Evolutionary conservation across 2,113 vertebrate genomes (phyloP), one percentile per base, ranked within the genome.

Genomic region (Boleophthalmus pectinirostris): DNA sequence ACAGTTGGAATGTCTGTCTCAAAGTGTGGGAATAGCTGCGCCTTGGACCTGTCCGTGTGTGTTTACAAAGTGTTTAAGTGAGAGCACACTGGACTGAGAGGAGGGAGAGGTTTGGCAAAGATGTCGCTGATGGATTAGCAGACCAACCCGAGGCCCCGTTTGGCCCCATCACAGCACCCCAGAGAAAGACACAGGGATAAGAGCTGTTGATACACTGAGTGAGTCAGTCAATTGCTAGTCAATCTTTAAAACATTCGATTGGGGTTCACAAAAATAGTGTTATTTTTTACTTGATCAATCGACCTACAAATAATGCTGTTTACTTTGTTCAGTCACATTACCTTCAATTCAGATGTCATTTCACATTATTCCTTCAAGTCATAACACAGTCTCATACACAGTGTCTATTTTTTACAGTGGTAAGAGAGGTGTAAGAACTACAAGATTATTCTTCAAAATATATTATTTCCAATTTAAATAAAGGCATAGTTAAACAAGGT

Each of bases 41-140:
- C 67, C 47, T 47, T 66, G 53, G 53, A 70, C 24, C 72, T 38
- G 63, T 72, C 53, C 68, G 46, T 67, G 46, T 73, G 70, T 78
- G 76, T 82, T 86, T 82, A 80, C 73, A 81, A 75, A 69, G 68
- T 15, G 29, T 46, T 85, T 54, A 51, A 70, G 68, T 70, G 54
- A 70, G 73, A 71, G 71, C 69, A 80, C 66, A 49, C 9, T 43
- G 67, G 71, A 70, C 74, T 13, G 23, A 58, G 23, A 58, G 12
- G 23, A 72, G 66, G 78, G 69, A 67, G 78, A 79, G 61, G 60
- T 75, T 73, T 78, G 77, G 65, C 77, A 77, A 49, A 69, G 74
- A 51, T 46, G n/a, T 58, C 77, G 81, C 78, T 89, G 86, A 90
- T 86, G 85, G 87, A 90, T 88, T 75, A 82, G 64, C 47, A 69